phyloP scores from a whole-genome alignment of 1,140 invertebrate genomes.

The Brachionus plicatilis region DNA sequence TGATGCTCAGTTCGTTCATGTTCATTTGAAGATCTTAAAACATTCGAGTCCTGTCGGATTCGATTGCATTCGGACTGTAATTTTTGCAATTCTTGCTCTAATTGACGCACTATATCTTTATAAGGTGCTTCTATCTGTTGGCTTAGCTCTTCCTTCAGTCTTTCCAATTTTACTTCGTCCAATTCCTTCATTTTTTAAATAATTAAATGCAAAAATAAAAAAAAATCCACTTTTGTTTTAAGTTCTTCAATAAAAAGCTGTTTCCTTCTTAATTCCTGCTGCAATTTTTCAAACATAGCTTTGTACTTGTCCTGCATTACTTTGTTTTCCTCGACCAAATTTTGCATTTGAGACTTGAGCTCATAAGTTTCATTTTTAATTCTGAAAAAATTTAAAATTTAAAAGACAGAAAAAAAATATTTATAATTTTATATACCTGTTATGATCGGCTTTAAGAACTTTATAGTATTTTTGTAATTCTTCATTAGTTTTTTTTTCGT shows the following conservation, averaged over 20 bases:
- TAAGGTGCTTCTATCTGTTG: conserved; percentile 49
- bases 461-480: conserved; percentile 38
- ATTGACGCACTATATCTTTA: conserved; percentile 47
- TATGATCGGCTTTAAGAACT: conserved; percentile 32
- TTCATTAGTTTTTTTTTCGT: conserved; percentile 34
- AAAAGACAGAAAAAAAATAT: background rate
- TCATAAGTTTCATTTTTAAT: conserved; percentile 50
- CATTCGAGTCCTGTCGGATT: conserved; percentile 51
- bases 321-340: conserved; percentile 50
- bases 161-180: conserved; percentile 30
- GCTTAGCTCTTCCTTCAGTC: conserved; percentile 43
- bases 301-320: conserved; percentile 53
- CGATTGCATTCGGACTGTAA: conserved; percentile 46
- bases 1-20: conserved; percentile 48
- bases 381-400: conserved; percentile 42
- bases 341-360: conserved; percentile 48
- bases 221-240: conserved; percentile 45
- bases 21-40: conserved; percentile 53
- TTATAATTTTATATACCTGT: background rate
- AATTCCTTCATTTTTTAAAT: conserved; percentile 9
- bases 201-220: background rate
- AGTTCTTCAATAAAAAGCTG: conserved; percentile 47
- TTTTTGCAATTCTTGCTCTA: conserved; percentile 50
- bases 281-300: conserved; percentile 49
- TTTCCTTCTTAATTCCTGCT: conserved; percentile 46